Base-by-base conservation (phyloP, 2,797 vertebrate species). In the Sebastes minor region DNA sequence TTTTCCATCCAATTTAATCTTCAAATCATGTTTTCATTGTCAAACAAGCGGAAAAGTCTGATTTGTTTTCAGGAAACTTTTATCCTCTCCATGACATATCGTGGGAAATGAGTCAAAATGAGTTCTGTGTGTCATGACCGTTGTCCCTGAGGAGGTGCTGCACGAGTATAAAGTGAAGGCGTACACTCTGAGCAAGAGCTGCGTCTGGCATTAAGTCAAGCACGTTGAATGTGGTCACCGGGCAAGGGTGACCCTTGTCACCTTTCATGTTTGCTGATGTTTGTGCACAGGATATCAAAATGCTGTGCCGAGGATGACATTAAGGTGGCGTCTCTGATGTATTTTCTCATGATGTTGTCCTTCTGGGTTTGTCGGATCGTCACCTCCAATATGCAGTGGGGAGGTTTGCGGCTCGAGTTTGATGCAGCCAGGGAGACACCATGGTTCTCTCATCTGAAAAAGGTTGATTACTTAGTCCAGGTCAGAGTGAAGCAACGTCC, bases 351-450 rank as follows among this genome's bases (percentile, higher is more conserved):
- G 68, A 81, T 83, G 56, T 23, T 38, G 74, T 90, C 46, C 53
- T 74, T 74, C 80, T 70, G 78, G 57, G 67, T 83, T 80, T 71
- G 77, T 86, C 61, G 78, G 74, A 82, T 55, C 7, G 23, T 81
- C 75, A 82, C 81, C 69, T 92, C 73, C 52, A 20, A 25, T 80
- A 30, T 72, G 38, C 57, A 53, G 8, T 16, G 5, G 2, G 55
- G 78, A 70, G 64, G 28, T 80, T 71, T 73, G 23, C 65, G 49
- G 65, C 23, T 49, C 8, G 23, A 7, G 4, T n/a, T 46, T 2
- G 57, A 55, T n/a, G 42, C 53, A 65, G 38, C 63, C 38, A 35
- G 46, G 23, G 59, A 18, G 16, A 59, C 46, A 42, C 12, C 20
- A 11, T 6, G 35, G 8, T 14, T 56, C 13, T 27, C 65, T 65